Percentiles rank a stretch among this genome's conserved stretches.
These are phyloP conservation scores for Kuschelorhynchus macadamiae DNA, from an alignment of 2,888 invertebrate species.

Conservation along the genomic window DNA sequence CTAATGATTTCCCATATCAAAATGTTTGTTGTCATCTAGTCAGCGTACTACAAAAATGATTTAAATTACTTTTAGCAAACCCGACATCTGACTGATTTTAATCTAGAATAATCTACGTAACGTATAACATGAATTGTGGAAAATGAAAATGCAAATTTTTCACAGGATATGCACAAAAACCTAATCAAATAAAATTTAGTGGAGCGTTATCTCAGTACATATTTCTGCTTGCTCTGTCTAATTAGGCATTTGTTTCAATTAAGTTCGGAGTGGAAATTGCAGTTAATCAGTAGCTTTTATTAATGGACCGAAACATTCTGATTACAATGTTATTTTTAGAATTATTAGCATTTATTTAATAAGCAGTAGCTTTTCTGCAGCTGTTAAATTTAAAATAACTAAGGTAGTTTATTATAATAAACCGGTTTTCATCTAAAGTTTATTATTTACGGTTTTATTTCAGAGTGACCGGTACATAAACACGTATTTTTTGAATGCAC, in stretches of 20 bases:
- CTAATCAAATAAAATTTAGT: constrained; percentile 33
- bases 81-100: constrained; percentile 13
- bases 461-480: no score
- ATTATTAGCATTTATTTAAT: constrained; percentile 30
- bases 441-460: no score
- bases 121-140: constrained; percentile 7
- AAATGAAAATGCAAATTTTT: constrained; percentile 29
- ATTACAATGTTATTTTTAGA: constrained; percentile 34
- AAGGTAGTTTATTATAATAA: no score
- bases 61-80: background rate
- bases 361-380: no score
- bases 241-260: constrained; percentile 44
- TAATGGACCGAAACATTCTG: constrained; percentile 29
- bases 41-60: no score
- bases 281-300: constrained; percentile 35
- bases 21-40: no score
- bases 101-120: constrained; percentile 11
- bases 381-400: no score
- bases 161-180: constrained; percentile 23
- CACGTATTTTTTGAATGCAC: no score
- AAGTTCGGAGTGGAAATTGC: constrained; percentile 34
- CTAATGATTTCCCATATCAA: no score
- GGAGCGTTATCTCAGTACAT: constrained; percentile 25
- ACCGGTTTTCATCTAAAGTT: no score
- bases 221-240: constrained; percentile 30